These are phyloP conservation scores for Oreochromis mossambicus DNA, from an alignment of 2,797 vertebrate species.

Conservation along the genomic window DNA sequence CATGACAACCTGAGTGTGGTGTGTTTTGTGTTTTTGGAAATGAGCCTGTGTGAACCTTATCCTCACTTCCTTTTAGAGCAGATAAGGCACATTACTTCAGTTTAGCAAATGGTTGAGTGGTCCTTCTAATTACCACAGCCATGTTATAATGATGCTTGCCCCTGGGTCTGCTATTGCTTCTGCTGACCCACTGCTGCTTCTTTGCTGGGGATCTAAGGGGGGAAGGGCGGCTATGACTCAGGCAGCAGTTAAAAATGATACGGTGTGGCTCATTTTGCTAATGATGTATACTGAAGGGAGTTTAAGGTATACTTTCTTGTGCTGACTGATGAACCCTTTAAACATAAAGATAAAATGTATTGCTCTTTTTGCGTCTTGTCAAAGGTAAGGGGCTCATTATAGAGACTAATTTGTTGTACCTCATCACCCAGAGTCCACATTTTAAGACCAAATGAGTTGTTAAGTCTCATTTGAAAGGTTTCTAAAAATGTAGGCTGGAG, in stretches of 20 bases:
- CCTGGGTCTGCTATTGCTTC: conserved; percentile 47
- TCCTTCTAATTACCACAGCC: conserved; percentile 60
- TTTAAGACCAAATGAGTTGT: background rate
- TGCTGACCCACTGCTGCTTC: conserved; percentile 51
- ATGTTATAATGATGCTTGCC: conserved; percentile 58
- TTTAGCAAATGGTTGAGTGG: conserved; percentile 60
- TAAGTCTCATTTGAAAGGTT: background rate
- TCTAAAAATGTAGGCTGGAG: background rate
- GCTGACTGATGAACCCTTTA: background rate
- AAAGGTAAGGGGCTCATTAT: background rate
- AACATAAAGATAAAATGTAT: background rate
- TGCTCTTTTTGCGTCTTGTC: background rate
- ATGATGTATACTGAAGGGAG: background rate
- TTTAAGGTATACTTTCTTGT: background rate
- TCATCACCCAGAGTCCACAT: background rate
- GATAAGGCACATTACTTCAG: conserved; percentile 50
- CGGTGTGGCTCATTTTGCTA: background rate
- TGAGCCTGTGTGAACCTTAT: conserved; percentile 5
- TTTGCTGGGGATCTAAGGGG: conserved; percentile 26
- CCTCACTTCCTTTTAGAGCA: conserved; percentile 23
- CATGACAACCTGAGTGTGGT: background rate
- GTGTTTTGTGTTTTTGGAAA: background rate
- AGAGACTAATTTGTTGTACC: background rate
- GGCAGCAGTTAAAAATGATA: conserved; percentile 30
- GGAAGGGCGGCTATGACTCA: conserved; percentile 30